A percentile compares a stretch with the other conserved stretches of the same genome.
Evolutionary conservation across 2,888 invertebrate species (phyloP).

Genomic region (Caenorhabditis japonica): DNA sequence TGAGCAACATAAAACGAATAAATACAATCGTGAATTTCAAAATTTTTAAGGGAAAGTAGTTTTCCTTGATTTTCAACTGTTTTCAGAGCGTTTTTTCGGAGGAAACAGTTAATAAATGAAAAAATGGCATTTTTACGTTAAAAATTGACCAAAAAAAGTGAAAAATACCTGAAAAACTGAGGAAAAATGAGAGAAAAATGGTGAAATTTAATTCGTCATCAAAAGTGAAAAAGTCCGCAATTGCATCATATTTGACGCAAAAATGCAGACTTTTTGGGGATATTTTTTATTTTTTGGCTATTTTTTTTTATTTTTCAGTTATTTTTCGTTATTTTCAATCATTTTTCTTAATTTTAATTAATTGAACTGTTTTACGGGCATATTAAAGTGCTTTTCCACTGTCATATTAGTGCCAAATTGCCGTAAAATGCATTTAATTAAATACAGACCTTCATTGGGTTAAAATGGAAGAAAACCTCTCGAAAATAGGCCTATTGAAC

Average conservation of each 20-base stretch:
- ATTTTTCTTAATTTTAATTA: not conserved
- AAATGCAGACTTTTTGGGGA: conserved; percentile 18
- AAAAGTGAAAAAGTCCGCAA: not conserved
- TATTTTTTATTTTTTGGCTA: conserved; percentile 6
- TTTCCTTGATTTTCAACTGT: too few relatives aligned
- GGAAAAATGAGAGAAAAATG: conserved; percentile 5
- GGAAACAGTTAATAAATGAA: too few relatives aligned
- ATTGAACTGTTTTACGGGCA: too few relatives aligned
- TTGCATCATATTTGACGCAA: conserved; percentile 25
- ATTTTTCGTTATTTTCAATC: not conserved
- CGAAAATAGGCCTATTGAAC: too few relatives aligned
- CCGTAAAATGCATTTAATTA: not conserved
- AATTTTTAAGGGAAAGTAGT: not conserved
- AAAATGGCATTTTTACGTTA: not conserved
- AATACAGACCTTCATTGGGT: too few relatives aligned
- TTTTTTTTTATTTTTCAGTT: conserved; percentile 11
- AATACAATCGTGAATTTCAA: too few relatives aligned
- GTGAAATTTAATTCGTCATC: not conserved
- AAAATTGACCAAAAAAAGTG: not conserved
- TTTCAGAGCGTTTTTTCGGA: too few relatives aligned
- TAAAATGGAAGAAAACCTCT: too few relatives aligned
- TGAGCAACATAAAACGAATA: too few relatives aligned
- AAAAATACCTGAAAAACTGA: not conserved
- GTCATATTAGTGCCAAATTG: too few relatives aligned
- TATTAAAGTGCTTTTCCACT: too few relatives aligned